phyloP scores from a whole-genome alignment of 2,113 vertebrate species.

The Chlorocebus sabaeus region DNA sequence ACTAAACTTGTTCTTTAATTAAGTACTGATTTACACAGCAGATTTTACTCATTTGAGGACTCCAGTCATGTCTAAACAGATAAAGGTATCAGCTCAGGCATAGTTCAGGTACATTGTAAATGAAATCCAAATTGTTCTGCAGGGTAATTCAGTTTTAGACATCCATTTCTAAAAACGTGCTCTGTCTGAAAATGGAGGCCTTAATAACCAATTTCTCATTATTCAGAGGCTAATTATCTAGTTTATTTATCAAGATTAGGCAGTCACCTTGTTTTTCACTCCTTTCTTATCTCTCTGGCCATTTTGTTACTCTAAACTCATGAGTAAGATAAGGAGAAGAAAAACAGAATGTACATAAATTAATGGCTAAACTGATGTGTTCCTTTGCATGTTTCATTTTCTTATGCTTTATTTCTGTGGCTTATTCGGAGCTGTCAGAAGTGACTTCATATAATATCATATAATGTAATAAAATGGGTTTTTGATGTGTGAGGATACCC shows the following conservation, averaged over 20 bases:
- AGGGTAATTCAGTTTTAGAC: slow-evolving; percentile 20
- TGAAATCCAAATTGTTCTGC: slow-evolving; percentile 38
- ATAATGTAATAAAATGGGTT: not conserved
- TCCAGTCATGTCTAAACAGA: slow-evolving; percentile 42
- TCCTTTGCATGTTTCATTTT: not conserved
- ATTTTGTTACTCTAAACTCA: not conserved
- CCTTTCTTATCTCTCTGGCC: not conserved
- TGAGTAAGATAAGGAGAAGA: not conserved
- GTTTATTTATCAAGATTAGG: slow-evolving; percentile 36
- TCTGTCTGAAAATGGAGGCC: slow-evolving; percentile 21
- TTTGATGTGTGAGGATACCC: not conserved
- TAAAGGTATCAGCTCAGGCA: slow-evolving; percentile 26
- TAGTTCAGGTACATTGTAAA: slow-evolving; percentile 42
- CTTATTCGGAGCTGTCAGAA: not conserved
- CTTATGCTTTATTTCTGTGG: not conserved
- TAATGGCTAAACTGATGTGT: not conserved
- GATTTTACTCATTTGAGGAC: slow-evolving; percentile 53
- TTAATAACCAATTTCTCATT: slow-evolving; percentile 22
- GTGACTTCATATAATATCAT: not conserved
- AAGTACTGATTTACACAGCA: slow-evolving; percentile 58
- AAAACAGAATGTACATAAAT: not conserved
- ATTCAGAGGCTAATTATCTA: not conserved
- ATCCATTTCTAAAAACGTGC: slow-evolving; percentile 19
- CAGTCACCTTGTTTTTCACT: not conserved
- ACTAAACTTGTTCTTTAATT: slow-evolving; percentile 64